Evolutionary conservation across 2,797 vertebrate genomes (phyloP).

Genomic region (Sandelia bainsii): DNA sequence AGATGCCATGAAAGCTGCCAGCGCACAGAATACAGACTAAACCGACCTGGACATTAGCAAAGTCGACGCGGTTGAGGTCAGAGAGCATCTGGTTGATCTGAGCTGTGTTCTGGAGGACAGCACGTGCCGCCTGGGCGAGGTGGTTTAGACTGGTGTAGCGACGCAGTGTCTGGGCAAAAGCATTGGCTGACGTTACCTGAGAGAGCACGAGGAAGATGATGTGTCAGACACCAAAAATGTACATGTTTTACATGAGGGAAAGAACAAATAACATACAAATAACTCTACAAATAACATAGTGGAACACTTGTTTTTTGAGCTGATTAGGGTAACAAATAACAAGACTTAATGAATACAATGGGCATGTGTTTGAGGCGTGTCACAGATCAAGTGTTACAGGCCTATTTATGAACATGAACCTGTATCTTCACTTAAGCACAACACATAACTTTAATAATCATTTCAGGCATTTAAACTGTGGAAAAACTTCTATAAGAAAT

Average conservation of each 20-base stretch:
- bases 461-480: no score
- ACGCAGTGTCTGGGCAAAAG: constrained; percentile 94
- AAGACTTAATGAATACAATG: not conserved
- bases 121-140: constrained; percentile 93
- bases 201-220: not conserved
- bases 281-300: not conserved
- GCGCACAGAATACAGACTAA: not conserved
- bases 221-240: not conserved
- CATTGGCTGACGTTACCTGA: constrained; percentile 92
- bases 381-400: no score
- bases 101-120: constrained; percentile 94
- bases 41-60: constrained; percentile 95
- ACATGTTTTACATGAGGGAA: no score
- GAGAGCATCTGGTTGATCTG: constrained; percentile 98
- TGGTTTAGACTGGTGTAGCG: constrained; percentile 96
- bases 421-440: no score
- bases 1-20: not conserved
- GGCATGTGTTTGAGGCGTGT: not conserved
- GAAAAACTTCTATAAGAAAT: no score
- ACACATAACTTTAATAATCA: no score
- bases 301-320: not conserved
- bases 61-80: constrained; percentile 95
- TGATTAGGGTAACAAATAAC: not conserved
- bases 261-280: not conserved
- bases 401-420: no score